These are phyloP conservation scores for Thymelicus sylvestris DNA, from an alignment of 2,888 invertebrate genomes.

Conservation along the genomic window DNA sequence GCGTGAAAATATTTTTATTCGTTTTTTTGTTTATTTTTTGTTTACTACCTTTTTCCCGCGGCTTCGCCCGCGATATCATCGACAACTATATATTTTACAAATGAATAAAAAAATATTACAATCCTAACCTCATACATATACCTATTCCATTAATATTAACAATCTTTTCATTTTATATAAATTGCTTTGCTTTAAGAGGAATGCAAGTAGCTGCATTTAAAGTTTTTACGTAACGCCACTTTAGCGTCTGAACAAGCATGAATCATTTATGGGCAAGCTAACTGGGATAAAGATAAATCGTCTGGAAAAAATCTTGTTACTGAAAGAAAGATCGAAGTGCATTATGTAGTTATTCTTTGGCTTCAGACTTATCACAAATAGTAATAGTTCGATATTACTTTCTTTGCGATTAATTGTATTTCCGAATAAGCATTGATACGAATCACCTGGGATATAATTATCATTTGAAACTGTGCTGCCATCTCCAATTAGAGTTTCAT, in stretches of 20 bases:
- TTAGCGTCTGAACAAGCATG: constrained; percentile 51
- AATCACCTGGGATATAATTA: too few relatives aligned
- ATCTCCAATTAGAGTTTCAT: too few relatives aligned
- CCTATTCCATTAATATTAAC: background rate
- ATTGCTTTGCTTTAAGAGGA: constrained; percentile 16
- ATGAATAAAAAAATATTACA: background rate
- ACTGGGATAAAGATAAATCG: constrained; percentile 50
- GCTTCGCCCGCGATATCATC: too few relatives aligned
- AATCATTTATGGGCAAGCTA: constrained; percentile 62
- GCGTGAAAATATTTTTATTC: too few relatives aligned
- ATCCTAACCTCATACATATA: background rate
- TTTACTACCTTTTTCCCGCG: too few relatives aligned
- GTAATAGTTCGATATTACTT: too few relatives aligned
- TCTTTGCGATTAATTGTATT: too few relatives aligned
- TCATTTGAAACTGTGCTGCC: too few relatives aligned
- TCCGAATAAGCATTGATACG: too few relatives aligned
- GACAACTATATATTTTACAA: too few relatives aligned
- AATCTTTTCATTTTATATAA: constrained; percentile 8
- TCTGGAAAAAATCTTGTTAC: constrained; percentile 25
- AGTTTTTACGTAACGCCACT: constrained; percentile 22
- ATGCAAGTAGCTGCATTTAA: constrained; percentile 24
- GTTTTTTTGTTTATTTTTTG: too few relatives aligned
- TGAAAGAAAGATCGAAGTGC: constrained; percentile 5
- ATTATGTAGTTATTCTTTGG: background rate
- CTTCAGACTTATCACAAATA: background rate